Conservation (phyloP, 1,140 invertebrate genomes). For the Pararge aegeria region DNA sequence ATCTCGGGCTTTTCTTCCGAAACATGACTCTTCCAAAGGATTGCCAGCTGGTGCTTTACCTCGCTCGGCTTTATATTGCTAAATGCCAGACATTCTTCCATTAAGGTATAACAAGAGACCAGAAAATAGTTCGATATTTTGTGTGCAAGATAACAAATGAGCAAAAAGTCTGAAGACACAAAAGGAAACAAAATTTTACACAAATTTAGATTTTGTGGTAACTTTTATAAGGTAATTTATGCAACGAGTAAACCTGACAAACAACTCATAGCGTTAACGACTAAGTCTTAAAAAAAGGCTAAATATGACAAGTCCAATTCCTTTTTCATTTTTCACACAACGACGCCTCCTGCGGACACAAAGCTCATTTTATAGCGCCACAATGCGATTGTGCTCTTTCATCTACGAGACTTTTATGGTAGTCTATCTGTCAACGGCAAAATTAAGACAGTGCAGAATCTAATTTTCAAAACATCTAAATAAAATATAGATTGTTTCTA, state of each 20-base stretch:
- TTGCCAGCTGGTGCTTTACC: background rate
- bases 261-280: conserved; percentile 1
- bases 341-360: conserved; percentile 61
- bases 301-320: conserved; percentile 69
- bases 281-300: conserved; percentile 33
- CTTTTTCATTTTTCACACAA: conserved; percentile 74
- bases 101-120: background rate
- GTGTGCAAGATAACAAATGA: too few species aligned
- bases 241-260: conserved; percentile 1
- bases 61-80: background rate
- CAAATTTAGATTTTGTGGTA: too few species aligned
- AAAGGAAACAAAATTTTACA: background rate
- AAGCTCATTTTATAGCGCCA: conserved; percentile 69
- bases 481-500: conserved; percentile 11
- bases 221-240: too few species aligned
- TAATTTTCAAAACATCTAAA: conserved; percentile 34
- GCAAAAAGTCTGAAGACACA: background rate
- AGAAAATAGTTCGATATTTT: too few species aligned
- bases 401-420: conserved; percentile 66
- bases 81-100: conserved; percentile 2
- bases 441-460: conserved; percentile 59
- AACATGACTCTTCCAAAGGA: conserved; percentile 1
- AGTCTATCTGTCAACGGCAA: conserved; percentile 60
- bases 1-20: conserved; percentile 3
- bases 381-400: conserved; percentile 76